Evolutionary conservation across 2,888 invertebrate genomes (phyloP).

Genomic region (Epsilonema sp.): DNA sequence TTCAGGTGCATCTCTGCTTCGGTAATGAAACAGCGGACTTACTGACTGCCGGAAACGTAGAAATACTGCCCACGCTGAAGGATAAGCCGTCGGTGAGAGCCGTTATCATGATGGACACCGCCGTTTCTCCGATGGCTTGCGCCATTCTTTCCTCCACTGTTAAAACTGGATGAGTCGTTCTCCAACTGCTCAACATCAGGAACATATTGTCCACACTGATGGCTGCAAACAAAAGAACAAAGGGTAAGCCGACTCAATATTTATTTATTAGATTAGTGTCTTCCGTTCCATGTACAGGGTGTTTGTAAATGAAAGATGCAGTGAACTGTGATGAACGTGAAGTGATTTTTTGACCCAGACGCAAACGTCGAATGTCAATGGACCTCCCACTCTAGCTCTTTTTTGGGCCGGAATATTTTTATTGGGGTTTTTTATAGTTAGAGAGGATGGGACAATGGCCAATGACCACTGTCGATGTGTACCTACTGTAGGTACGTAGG

Average conservation of each 20-base stretch:
- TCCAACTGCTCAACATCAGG: conserved; percentile 82
- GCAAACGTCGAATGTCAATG: too few species aligned
- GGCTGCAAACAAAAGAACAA: conserved; percentile 40
- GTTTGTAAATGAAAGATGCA: not conserved
- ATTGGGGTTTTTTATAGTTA: too few species aligned
- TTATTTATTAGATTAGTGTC: too few species aligned
- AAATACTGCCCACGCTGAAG: conserved; percentile 72
- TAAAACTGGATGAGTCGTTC: conserved; percentile 47
- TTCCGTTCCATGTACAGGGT: not conserved
- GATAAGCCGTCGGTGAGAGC: conserved; percentile 67
- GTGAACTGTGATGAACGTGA: not conserved
- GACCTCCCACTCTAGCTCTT: too few species aligned
- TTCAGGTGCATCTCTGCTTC: too few species aligned
- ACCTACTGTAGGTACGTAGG: too few species aligned
- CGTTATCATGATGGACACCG: conserved; percentile 79
- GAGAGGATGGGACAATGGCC: too few species aligned
- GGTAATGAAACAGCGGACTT: conserved; percentile 11
- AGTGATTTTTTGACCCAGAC: not conserved
- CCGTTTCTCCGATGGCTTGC: conserved; percentile 67
- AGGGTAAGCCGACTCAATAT: not conserved
- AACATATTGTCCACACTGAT: conserved; percentile 89
- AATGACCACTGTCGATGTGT: too few species aligned
- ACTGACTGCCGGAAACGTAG: conserved; percentile 75
- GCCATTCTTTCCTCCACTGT: conserved; percentile 69
- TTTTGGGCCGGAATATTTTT: too few species aligned